Percentiles rank a stretch among this genome's conserved stretches.
These are phyloP conservation scores for Antrozous pallidus DNA, from an alignment of 2,797 vertebrate genomes.

Conservation along the genomic window DNA sequence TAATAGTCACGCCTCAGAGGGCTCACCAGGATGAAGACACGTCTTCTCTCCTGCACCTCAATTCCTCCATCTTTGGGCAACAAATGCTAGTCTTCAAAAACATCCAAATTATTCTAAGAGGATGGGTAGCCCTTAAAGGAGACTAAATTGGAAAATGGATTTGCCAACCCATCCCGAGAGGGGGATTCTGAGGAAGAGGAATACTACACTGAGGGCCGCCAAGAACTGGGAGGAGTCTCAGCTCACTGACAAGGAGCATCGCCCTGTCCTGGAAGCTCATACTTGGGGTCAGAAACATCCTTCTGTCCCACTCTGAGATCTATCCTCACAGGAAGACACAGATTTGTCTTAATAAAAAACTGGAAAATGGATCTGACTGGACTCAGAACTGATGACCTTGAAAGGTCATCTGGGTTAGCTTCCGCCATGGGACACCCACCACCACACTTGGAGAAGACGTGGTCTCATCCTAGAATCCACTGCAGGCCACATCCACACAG, in stretches of 20 bases:
- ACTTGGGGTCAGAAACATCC: not conserved
- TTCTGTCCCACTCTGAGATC: not conserved
- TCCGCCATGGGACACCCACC: not conserved
- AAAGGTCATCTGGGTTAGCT: not conserved
- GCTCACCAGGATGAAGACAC: not conserved
- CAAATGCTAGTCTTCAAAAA: not conserved
- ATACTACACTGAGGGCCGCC: fast-evolving
- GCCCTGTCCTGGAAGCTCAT: not conserved
- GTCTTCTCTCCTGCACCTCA: not conserved
- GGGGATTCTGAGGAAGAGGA: not conserved
- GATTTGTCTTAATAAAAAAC: not conserved
- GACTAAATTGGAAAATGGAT: not conserved
- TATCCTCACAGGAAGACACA: not conserved
- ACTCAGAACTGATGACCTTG: not conserved
- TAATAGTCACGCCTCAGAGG: not conserved
- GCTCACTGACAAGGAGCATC: not conserved
- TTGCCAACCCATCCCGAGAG: not conserved
- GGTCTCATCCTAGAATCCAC: not conserved
- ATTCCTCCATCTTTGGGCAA: conserved; percentile 29
- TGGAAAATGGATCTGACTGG: not conserved
- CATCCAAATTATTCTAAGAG: not conserved
- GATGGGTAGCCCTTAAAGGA: not conserved
- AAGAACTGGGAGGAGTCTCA: not conserved
- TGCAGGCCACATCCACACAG: not conserved
- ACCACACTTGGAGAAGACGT: not conserved